phyloP scores from a whole-genome alignment of 2,888 invertebrate species.

The Cactoblastis cactorum region DNA sequence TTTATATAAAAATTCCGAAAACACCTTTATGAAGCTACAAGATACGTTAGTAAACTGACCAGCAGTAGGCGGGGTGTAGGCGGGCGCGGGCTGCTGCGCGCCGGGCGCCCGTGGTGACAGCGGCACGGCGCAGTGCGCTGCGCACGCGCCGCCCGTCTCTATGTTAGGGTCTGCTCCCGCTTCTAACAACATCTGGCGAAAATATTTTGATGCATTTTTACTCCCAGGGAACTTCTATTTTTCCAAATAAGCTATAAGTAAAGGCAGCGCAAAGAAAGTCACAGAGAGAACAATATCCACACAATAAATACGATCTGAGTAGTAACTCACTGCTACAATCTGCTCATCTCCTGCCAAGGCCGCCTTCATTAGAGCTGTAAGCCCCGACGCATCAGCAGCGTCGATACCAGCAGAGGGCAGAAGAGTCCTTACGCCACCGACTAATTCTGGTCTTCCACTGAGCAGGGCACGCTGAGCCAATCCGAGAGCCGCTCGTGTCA shows the following conservation, averaged over 20 bases:
- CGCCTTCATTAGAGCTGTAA: constrained; percentile 91
- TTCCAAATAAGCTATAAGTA: too few species aligned
- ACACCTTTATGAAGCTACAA: too few species aligned
- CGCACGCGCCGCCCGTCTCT: constrained; percentile 83
- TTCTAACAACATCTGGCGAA: constrained; percentile 82
- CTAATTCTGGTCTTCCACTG: constrained; percentile 88
- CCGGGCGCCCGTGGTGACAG: constrained; percentile 58
- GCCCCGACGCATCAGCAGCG: constrained; percentile 87
- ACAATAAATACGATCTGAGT: too few species aligned
- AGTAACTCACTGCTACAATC: too few species aligned
- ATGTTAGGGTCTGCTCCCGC: constrained; percentile 90
- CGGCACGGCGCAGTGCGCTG: constrained; percentile 56
- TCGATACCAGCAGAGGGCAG: constrained; percentile 85
- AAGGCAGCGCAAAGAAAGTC: neutral
- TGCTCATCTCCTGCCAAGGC: constrained; percentile 89
- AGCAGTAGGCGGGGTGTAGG: constrained; percentile 65
- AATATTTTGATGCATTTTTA: neutral
- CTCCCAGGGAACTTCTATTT: too few species aligned
- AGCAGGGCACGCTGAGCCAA: constrained; percentile 90
- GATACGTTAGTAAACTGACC: constrained; percentile 46
- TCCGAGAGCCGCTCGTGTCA: constrained; percentile 83
- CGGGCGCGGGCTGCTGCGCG: constrained; percentile 33
- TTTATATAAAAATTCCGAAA: too few species aligned
- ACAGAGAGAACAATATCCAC: too few species aligned
- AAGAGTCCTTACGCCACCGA: constrained; percentile 86